These are phyloP conservation scores for Psix sp. DNA, from an alignment of 1,140 invertebrate species.

Conservation along the genomic window DNA sequence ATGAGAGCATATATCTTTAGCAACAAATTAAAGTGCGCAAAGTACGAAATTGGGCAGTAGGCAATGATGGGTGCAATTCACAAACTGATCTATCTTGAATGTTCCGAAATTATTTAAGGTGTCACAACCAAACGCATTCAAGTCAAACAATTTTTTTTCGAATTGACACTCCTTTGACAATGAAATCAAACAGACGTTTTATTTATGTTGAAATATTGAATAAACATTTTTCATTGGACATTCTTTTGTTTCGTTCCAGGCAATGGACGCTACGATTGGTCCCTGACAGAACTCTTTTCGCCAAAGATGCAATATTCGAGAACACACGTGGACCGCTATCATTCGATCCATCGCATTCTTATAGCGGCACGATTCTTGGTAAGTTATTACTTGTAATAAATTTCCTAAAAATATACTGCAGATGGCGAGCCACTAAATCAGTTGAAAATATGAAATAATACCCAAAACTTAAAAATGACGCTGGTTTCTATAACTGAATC, in stretches of 20 bases:
- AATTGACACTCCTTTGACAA: too few relatives aligned
- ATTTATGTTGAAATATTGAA: background rate
- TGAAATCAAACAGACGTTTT: background rate
- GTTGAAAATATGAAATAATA: conserved; percentile 42
- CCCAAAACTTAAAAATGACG: conserved; percentile 16
- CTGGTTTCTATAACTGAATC: conserved; percentile 10
- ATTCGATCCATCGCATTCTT: conserved; percentile 86
- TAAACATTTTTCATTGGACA: background rate
- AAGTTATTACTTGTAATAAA: conserved; percentile 30
- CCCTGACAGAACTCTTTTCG: conserved; percentile 85
- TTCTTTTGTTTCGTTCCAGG: conserved; percentile 79
- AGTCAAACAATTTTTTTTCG: too few relatives aligned
- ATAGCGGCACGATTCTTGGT: conserved; percentile 84
- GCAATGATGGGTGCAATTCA: too few relatives aligned
- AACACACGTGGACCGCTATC: conserved; percentile 82
- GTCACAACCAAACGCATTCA: too few relatives aligned
- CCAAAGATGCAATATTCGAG: conserved; percentile 88
- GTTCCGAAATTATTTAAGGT: too few relatives aligned
- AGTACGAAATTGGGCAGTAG: too few relatives aligned
- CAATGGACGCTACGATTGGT: conserved; percentile 86
- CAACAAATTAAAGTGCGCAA: conserved; percentile 4
- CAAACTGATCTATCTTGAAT: too few relatives aligned
- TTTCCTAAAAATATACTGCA: conserved; percentile 40
- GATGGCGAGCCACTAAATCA: conserved; percentile 47
- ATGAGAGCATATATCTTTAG: background rate